Conservation (phyloP, 2,797 vertebrate species). For the Cheirogaleus major region DNA sequence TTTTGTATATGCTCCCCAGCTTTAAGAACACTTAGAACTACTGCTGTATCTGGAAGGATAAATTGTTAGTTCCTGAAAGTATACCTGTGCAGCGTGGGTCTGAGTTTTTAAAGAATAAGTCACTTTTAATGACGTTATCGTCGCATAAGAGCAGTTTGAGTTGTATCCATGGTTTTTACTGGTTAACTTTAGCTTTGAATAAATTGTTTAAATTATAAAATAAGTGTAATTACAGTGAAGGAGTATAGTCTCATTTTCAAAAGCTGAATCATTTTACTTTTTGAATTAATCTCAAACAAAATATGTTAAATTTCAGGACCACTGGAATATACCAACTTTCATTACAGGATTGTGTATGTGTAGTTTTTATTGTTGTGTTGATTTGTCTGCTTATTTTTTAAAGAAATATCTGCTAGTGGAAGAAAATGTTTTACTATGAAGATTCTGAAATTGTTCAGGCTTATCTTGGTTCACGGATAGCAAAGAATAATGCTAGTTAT, state of each 20-base stretch:
- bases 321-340: background rate
- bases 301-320: background rate
- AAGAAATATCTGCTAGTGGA: background rate
- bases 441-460: no score
- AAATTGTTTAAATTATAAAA: background rate
- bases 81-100: background rate
- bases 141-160: background rate
- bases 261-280: background rate
- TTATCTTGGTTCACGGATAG: no score
- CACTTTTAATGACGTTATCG: background rate
- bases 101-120: background rate
- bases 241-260: background rate
- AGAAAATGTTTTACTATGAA: background rate
- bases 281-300: background rate
- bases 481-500: no score
- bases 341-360: background rate
- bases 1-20: background rate
- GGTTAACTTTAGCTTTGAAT: background rate
- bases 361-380: background rate
- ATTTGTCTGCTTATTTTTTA: background rate
- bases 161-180: background rate
- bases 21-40: background rate
- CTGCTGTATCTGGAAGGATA: background rate
- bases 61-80: background rate
- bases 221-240: background rate